Evolutionary conservation across 2,113 vertebrate genomes (phyloP), one percentile per base, ranked within the genome.

Genomic region (Prunella himalayana): DNA sequence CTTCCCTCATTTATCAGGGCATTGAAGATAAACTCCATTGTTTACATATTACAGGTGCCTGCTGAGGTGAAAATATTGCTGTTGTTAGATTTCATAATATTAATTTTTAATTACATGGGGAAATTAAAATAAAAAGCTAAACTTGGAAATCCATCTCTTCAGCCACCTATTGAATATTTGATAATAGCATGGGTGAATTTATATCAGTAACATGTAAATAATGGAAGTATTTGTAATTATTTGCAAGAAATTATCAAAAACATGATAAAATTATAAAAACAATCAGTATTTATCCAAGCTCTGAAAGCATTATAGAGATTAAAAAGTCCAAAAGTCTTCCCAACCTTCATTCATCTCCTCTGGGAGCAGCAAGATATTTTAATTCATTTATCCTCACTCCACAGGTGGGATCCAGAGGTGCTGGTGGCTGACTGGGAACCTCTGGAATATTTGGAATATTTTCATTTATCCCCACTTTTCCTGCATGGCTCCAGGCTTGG

Each of bases 41-140:
- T 31, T 17, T 5, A 4, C 31, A 9, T 3, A 0, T 22, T 42
- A 13, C 1, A 41, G 42, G 33, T 73, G 28, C 42, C 3, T 57
- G 64, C 63, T 75, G 37, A 15, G 37, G 3, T n/a, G 21, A 23
- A 70, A 35, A 37, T 15, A 15, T 20, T 70, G 47, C 28, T 64
- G 65, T 7, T 42, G 8, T 8, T 65, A 17, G 64, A 30, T 49
- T 70, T 27, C 28, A 11, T 47, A 0, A 11, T 22, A 49, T 25
- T 53, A 6, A 28, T 82, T 77, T 71, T 77, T 83, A 69, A 84
- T 83, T 47, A 16, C 27, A 17, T 13, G n/a, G 81, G 81, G 25
- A 72, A 87, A 87, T 39, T 1, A 59, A 80, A 71, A 69, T 65
- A 22, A 60, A 84, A 77, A 59, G 56, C 78, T 85, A 6, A 60